These are phyloP conservation scores for Belgica antarctica DNA, from an alignment of 2,888 invertebrate genomes.

Conservation along the genomic window DNA sequence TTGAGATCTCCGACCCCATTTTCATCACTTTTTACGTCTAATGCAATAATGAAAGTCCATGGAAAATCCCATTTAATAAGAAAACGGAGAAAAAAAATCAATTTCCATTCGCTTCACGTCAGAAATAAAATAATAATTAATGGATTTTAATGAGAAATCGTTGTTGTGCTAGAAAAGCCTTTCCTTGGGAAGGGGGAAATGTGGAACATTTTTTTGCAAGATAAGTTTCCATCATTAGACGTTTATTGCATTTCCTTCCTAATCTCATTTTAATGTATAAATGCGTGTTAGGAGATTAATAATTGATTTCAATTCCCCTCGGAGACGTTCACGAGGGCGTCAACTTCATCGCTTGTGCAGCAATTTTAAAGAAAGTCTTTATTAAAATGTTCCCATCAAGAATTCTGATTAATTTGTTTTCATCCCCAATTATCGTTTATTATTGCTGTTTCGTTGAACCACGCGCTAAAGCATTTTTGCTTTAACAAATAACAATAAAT, in stretches of 20 bases:
- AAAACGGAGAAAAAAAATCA: slow-evolving; percentile 19
- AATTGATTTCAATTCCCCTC: background rate
- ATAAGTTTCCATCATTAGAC: background rate
- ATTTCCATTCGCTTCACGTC: slow-evolving; percentile 5
- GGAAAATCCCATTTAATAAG: slow-evolving; percentile 14
- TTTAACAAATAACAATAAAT: background rate
- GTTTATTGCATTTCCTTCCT: background rate
- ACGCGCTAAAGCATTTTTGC: background rate
- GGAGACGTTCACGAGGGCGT: background rate
- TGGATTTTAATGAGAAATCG: slow-evolving; percentile 34
- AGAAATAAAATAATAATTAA: slow-evolving; percentile 29
- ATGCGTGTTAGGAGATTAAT: background rate
- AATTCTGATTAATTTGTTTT: background rate
- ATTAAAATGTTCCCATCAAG: background rate
- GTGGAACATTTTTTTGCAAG: background rate
- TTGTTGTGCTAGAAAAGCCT: background rate
- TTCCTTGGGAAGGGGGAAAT: background rate
- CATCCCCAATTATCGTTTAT: background rate
- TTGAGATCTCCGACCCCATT: background rate
- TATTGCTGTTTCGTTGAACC: background rate
- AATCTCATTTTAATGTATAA: slow-evolving; percentile 1
- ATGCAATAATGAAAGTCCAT: slow-evolving; percentile 24
- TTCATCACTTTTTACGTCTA: background rate
- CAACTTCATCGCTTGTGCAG: background rate
- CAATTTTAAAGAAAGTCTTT: background rate